These are phyloP conservation scores for Apamea monoglypha DNA, from an alignment of 2,888 invertebrate genomes.

Conservation along the genomic window DNA sequence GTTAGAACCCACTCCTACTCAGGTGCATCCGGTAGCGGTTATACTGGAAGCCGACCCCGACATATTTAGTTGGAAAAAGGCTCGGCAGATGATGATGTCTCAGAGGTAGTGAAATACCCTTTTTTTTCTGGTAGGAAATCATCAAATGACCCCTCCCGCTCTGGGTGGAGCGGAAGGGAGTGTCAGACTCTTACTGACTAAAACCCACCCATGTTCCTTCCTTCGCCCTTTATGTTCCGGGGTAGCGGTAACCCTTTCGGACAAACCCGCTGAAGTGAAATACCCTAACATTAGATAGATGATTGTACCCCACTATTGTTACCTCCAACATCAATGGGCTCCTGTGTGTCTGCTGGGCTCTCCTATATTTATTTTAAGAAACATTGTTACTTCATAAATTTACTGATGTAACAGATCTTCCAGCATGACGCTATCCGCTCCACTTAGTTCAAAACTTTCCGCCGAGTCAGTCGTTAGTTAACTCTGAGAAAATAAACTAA, in stretches of 20 bases:
- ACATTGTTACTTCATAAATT: constrained; percentile 43
- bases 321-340: constrained; percentile 27
- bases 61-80: not conserved
- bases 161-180: too few relatives aligned
- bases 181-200: too few relatives aligned
- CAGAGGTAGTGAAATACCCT: not conserved
- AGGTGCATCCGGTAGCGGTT: not conserved
- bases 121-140: too few relatives aligned
- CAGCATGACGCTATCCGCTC: constrained; percentile 33
- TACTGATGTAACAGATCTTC: constrained; percentile 47
- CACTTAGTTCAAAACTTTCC: constrained; percentile 54
- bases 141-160: too few relatives aligned
- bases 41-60: not conserved
- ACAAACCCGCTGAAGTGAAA: too few relatives aligned
- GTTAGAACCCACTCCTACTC: not conserved
- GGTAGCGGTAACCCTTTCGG: too few relatives aligned
- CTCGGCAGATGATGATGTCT: not conserved
- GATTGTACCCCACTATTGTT: not conserved
- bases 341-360: constrained; percentile 39
- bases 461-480: constrained; percentile 43
- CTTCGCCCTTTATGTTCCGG: too few relatives aligned
- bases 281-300: too few relatives aligned
- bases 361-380: constrained; percentile 7
- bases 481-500: constrained; percentile 41
- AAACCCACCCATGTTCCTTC: too few relatives aligned